These are phyloP conservation scores for Aplodontia rufa DNA, from an alignment of 2,113 vertebrate genomes.

Conservation along the genomic window DNA sequence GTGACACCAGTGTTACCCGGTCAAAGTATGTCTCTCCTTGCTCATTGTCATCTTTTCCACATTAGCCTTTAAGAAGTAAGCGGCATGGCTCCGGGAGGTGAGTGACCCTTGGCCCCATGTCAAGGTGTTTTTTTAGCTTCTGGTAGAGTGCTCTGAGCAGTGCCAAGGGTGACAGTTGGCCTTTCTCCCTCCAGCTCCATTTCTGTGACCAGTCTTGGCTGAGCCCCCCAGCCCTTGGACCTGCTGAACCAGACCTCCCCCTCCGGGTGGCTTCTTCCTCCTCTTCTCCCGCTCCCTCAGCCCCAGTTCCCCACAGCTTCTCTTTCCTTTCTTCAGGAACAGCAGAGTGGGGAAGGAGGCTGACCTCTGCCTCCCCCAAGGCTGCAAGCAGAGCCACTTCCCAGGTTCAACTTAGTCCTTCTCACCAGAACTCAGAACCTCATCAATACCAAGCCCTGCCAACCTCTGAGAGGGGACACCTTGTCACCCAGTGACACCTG, in stretches of 20 bases:
- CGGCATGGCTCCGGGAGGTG: not conserved
- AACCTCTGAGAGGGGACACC: not conserved
- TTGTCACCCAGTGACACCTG: not conserved
- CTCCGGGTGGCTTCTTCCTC: not conserved
- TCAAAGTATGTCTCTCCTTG: not conserved
- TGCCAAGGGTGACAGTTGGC: accelerated
- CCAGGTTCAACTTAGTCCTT: not conserved
- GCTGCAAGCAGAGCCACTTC: not conserved
- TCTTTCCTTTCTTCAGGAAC: not conserved
- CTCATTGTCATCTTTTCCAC: not conserved
- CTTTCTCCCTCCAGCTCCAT: not conserved
- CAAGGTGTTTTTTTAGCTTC: not conserved
- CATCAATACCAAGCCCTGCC: not conserved
- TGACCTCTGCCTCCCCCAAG: not conserved
- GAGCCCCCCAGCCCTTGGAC: too few species aligned
- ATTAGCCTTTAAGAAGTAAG: not conserved
- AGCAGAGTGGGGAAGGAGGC: accelerated
- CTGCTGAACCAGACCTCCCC: not conserved
- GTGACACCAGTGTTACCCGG: not conserved
- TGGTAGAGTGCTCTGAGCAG: not conserved
- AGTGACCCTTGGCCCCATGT: not conserved
- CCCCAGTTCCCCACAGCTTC: not conserved
- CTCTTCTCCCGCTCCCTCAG: not conserved
- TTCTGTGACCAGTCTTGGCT: not conserved
- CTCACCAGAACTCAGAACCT: not conserved